Percentiles rank a stretch among this genome's conserved stretches.
These are phyloP conservation scores for Gallinago nigripennis DNA, from an alignment of 2,797 vertebrate species.

Conservation along the genomic window DNA sequence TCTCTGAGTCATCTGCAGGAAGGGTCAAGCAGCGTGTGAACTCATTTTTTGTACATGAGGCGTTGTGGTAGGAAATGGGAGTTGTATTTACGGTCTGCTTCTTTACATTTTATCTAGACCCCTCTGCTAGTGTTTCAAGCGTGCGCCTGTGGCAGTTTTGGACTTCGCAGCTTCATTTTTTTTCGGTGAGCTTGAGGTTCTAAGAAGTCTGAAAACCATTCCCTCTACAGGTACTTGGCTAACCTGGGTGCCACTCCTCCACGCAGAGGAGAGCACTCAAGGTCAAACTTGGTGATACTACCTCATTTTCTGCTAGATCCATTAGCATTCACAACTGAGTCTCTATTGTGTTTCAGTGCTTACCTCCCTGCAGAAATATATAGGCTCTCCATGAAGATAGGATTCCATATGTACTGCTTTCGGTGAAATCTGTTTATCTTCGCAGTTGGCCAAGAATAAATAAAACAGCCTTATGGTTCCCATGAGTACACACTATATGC, in stretches of 20 bases:
- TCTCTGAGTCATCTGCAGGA: neutral
- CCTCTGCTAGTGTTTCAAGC: neutral
- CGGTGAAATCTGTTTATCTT: constrained; percentile 76
- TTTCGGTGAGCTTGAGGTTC: neutral
- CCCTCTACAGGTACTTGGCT: neutral
- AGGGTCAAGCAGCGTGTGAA: neutral
- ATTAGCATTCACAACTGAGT: constrained; percentile 15
- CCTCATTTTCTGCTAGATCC: neutral
- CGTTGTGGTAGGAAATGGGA: neutral
- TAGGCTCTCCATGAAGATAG: constrained; percentile 44
- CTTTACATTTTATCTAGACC: neutral
- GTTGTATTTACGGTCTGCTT: neutral
- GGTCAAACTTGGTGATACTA: neutral
- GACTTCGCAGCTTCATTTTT: neutral
- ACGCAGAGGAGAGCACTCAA: neutral
- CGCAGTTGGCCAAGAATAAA: constrained; percentile 74
- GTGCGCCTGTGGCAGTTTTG: neutral
- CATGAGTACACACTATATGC: constrained; percentile 56
- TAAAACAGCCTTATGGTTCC: constrained; percentile 68
- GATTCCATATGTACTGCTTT: constrained; percentile 55
- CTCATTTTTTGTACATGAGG: neutral
- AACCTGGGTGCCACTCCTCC: neutral
- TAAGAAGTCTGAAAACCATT: neutral
- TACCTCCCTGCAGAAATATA: constrained; percentile 48
- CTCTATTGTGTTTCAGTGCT: neutral